Percentiles rank a stretch among this genome's conserved stretches.
Conservation (phyloP, 1,140 invertebrate genomes). For the Heliconius hermathena region DNA sequence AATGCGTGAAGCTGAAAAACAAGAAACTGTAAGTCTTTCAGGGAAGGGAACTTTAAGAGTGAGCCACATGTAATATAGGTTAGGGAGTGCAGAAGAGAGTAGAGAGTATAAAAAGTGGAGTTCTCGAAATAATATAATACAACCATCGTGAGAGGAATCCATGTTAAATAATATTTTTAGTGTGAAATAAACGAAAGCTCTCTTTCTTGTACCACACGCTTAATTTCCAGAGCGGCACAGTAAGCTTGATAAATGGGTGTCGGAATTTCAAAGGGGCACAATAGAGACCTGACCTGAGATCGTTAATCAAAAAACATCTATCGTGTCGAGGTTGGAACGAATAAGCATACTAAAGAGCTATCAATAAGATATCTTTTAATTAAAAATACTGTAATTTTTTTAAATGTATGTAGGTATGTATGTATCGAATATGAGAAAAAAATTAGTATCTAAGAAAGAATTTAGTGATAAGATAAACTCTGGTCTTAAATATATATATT, state of each 20-base stretch:
- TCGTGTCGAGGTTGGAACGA: constrained; percentile 53
- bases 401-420: no score
- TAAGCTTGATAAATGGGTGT: constrained; percentile 79
- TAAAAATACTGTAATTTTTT: not conserved
- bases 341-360: constrained; percentile 24
- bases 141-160: not conserved
- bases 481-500: no score
- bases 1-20: no score
- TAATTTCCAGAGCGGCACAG: constrained; percentile 70
- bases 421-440: no score
- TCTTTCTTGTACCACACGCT: constrained; percentile 48
- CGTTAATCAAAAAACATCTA: constrained; percentile 76
- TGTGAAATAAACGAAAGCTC: not conserved
- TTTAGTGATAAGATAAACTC: not conserved
- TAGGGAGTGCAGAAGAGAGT: no score
- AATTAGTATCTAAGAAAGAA: not conserved
- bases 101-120: no score
- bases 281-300: constrained; percentile 70
- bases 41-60: no score
- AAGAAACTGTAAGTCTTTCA: no score
- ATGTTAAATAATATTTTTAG: not conserved
- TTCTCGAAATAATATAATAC: no score
- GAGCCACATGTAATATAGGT: no score
- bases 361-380: not conserved
- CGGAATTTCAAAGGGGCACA: constrained; percentile 75